These are phyloP conservation scores for Lycia hirtaria DNA, from an alignment of 2,888 invertebrate species.

Conservation along the genomic window DNA sequence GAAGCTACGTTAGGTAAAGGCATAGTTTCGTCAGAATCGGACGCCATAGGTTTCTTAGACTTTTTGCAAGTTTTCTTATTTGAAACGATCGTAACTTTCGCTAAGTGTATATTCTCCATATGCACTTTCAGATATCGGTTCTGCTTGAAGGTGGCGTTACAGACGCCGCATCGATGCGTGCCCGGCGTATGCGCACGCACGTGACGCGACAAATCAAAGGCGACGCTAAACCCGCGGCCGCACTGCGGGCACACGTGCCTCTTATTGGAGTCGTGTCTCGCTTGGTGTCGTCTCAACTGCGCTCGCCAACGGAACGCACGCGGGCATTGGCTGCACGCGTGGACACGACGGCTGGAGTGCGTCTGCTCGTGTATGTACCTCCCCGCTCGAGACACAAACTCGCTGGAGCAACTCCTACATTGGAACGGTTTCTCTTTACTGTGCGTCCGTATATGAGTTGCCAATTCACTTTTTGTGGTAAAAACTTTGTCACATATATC, in stretches of 20 bases:
- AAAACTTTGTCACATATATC: constrained; percentile 1
- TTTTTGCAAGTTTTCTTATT: background rate
- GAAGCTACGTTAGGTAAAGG: background rate
- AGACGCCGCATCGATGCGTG: constrained; percentile 75
- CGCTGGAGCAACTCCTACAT: constrained; percentile 3
- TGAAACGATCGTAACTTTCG: background rate
- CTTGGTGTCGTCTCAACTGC: constrained; percentile 78
- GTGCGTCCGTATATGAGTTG: constrained; percentile 76
- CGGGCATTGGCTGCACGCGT: constrained; percentile 81
- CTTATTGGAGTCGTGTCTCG: background rate
- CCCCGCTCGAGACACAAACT: constrained; percentile 10
- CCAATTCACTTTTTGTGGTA: constrained; percentile 46
- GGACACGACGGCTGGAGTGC: constrained; percentile 64
- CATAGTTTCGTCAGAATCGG: background rate
- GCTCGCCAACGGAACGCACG: constrained; percentile 69
- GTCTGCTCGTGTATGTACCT: constrained; percentile 19
- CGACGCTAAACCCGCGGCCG: constrained; percentile 70
- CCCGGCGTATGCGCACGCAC: constrained; percentile 72
- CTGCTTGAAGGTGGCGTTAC: constrained; percentile 78
- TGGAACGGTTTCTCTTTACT: background rate
- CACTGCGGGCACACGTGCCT: constrained; percentile 75
- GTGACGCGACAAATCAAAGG: constrained; percentile 81
- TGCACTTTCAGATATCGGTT: constrained; percentile 82
- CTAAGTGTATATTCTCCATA: constrained; percentile 59
- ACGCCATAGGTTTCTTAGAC: background rate